Conservation (phyloP, 2,888 invertebrate species). For the Synergus itoensis region DNA sequence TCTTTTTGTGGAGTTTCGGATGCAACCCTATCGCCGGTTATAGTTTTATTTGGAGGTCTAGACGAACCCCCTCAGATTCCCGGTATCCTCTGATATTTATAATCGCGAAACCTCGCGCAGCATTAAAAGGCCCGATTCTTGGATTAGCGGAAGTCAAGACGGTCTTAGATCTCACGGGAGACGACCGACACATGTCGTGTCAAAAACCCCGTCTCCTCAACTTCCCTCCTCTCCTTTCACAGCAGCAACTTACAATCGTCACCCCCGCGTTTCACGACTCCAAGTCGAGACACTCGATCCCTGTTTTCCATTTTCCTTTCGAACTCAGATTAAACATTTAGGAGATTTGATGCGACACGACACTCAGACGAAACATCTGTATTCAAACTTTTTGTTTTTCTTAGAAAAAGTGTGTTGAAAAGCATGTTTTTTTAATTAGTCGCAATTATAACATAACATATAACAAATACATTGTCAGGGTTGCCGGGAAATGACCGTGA, state of each 20-base stretch:
- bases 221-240: constrained; percentile 48
- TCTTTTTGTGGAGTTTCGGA: constrained; percentile 52
- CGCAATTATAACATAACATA: neutral
- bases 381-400: constrained; percentile 30
- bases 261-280: constrained; percentile 59
- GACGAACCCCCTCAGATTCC: constrained; percentile 70
- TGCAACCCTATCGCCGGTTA: constrained; percentile 56
- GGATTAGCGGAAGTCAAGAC: constrained; percentile 77
- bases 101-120: constrained; percentile 75
- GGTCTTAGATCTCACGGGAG: constrained; percentile 76
- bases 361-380: constrained; percentile 44
- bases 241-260: constrained; percentile 48
- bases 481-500: no score
- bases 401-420: neutral
- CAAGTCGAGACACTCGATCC: constrained; percentile 52
- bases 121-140: constrained; percentile 78
- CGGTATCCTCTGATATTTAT: constrained; percentile 77
- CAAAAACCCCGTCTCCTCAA: constrained; percentile 62
- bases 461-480: no score
- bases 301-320: constrained; percentile 60
- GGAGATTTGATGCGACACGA: neutral
- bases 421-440: neutral
- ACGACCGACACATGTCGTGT: constrained; percentile 77
- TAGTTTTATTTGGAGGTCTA: constrained; percentile 70
- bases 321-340: constrained; percentile 43